Evolutionary conservation across 2,797 vertebrate genomes (phyloP).

Genomic region (Chelidonichthys spinosus): DNA sequence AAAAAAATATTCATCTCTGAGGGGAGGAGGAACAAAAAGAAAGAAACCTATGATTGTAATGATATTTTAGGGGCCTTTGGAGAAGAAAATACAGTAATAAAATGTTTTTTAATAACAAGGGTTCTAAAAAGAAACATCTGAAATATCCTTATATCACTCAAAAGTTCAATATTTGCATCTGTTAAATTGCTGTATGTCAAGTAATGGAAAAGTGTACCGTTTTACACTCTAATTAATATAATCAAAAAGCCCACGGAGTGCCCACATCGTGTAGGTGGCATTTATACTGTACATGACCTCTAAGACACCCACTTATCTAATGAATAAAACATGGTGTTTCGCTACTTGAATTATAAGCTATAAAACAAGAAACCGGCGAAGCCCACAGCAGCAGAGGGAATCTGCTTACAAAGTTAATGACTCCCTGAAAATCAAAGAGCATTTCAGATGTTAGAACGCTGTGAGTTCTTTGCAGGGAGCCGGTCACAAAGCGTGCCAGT

Average conservation of each 20-base stretch:
- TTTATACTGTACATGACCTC: constrained; percentile 49
- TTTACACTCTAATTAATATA: constrained; percentile 12
- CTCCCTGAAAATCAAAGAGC: background rate
- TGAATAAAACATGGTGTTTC: constrained; percentile 50
- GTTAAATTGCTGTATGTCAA: background rate
- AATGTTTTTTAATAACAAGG: background rate
- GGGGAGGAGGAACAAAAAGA: background rate
- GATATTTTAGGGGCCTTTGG: background rate
- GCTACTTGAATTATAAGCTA: constrained; percentile 21
- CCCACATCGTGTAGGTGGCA: constrained; percentile 43
- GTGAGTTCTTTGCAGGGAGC: constrained; percentile 4
- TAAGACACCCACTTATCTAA: constrained; percentile 51
- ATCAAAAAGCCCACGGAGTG: constrained; percentile 15
- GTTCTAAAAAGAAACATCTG: background rate
- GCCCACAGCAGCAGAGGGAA: background rate
- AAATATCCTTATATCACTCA: background rate
- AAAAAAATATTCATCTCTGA: constrained; percentile 6
- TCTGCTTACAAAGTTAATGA: background rate
- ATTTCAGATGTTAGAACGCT: background rate
- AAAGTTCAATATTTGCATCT: background rate
- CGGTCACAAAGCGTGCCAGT: constrained; percentile 12
- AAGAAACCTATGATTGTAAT: background rate
- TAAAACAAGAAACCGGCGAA: background rate
- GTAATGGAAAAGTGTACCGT: constrained; percentile 16
- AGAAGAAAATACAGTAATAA: background rate